Evolutionary conservation across 2,797 vertebrate species (phyloP), one percentile per base, ranked within the genome.

Genomic region (Nasua narica): DNA sequence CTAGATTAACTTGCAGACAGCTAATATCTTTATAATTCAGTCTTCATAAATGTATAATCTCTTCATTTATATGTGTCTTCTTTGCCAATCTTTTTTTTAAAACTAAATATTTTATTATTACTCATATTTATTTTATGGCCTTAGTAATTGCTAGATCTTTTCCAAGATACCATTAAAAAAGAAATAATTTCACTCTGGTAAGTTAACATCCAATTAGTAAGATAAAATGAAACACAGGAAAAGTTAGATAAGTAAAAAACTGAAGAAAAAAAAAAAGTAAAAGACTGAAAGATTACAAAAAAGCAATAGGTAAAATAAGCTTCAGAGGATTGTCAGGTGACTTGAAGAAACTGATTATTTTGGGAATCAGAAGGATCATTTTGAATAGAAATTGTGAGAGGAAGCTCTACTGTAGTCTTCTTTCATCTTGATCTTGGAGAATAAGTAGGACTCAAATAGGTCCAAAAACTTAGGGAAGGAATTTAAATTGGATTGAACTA

Each of bases 321-420:
- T 62, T 90, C 60, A 94, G 48, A 93, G 29, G 8, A 87, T 87
- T 92, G 60, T 78, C 52, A 78, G 60, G 78, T 76, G 40, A 94
- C n/a, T 87, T 94, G 69, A 94, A 90, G 19, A 87, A 95, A 46
- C n/a, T 65, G 25, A 72, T 74, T 96, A 86, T 72, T 90, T 92
- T 3, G n/a, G 35, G 81, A 86, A 89, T 82, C 60, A 93, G 32
- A 91, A 94, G 88, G 46, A 60, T 74, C 25, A 40, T 21, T 86
- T 52, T 84, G n/a, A 86, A 32, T 54, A 77, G 67, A 92, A 94
- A 74, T 88, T 91, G 35, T 56, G 29, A 97, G 54, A 79, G 37
- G n/a, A 76, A 82, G 21, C 21, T 81, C 50, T 67, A 81, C 25
- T 43, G 4, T 48, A 40, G 15, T 78, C 16, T 81, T 52, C 58